Base-by-base conservation (phyloP, 53 echinoderm and acorn worm genomes). In the Pentamera pediparva region DNA sequence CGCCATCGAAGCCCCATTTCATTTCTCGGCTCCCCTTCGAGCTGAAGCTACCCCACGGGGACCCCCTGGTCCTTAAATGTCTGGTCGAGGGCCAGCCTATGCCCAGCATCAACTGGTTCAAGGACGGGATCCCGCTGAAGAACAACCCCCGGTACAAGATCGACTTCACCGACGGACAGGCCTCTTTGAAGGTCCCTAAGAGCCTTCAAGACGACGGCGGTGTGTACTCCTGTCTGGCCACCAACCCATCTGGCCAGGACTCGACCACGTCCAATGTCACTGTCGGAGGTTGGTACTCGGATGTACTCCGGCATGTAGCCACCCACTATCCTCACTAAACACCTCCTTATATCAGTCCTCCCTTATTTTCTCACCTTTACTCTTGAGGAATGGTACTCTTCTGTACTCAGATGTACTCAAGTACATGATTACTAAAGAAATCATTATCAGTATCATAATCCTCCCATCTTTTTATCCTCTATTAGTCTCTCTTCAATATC, bases 101-200 rank as follows among this genome's bases (percentile, higher is more conserved):
- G 0, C 98, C 98, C 10, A 76, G 77, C 54, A 83, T 98, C 58
- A 79, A 78, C 1, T 98, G 98, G 98, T 98, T 77, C 59, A 86
- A 92, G 67, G 86, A 98, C 45, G 89, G 83, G 28, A 57, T 73
- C 9, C 76, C 86, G 6, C 78, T 92, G 2, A 69, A 61, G 29
- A 82, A 61, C 26, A 69, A 82, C 45, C 86, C 89, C 8, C 64
- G 78, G 37, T 89, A 72, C 36, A 33, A 47, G 2, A 72, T 72
- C 22, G 37, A 54, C 33, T 72, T 72, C 35, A 5, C 35, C 18
- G 55, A 72, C 37, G 73, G 73, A 21, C 52, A 72, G 27, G 73
- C 52, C 33, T 72, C 52, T 18, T 26, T 72, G 36, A 51, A 24
- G 54, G 36, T 72, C 19, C 52, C 55, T 4, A 11, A 32, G 55